Conservation (phyloP, 2,797 vertebrate species). For the Pangasius krempfi region DNA sequence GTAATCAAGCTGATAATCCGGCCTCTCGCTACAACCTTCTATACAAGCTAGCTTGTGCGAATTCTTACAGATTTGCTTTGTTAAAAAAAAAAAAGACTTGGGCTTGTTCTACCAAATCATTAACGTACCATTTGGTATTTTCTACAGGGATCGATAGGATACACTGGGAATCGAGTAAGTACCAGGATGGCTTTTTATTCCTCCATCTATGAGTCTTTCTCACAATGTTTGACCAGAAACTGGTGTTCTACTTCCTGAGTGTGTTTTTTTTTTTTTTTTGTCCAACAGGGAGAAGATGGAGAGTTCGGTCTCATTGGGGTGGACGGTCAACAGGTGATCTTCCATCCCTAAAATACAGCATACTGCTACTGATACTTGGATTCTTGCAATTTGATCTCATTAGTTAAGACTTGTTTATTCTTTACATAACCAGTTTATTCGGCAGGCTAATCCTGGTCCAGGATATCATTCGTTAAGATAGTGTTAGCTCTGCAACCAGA, state of each 20-base stretch:
- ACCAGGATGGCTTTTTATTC: background rate
- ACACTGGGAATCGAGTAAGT: constrained; percentile 81
- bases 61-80: background rate
- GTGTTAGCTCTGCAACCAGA: background rate
- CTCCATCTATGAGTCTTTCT: background rate
- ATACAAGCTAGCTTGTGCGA: background rate
- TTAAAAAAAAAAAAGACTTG: background rate
- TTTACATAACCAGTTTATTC: background rate
- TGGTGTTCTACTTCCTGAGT: background rate
- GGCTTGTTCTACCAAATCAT: background rate
- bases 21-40: background rate
- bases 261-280: background rate
- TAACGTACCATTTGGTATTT: background rate
- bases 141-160: constrained; percentile 78
- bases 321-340: constrained; percentile 80
- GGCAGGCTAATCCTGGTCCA: background rate
- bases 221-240: background rate
- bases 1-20: background rate
- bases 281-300: constrained; percentile 78
- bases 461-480: background rate
- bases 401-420: background rate
- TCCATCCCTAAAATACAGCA: background rate
- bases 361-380: background rate
- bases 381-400: background rate
- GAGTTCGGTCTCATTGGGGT: constrained; percentile 78